Conservation (phyloP, 2,797 vertebrate genomes). For the Eulemur coronatus region DNA sequence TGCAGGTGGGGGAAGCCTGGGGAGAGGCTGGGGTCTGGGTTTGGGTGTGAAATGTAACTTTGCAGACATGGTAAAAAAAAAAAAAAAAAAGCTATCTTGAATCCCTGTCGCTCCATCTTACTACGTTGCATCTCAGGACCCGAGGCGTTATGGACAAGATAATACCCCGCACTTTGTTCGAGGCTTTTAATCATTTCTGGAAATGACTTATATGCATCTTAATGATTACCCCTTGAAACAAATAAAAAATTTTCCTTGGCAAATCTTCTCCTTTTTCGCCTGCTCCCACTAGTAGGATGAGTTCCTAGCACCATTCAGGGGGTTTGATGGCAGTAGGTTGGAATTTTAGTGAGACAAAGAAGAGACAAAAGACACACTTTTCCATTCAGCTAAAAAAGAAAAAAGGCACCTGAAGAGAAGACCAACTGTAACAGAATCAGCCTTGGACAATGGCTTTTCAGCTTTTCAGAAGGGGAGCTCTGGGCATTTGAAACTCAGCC, state of each 20-base stretch:
- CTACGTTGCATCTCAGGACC: fast-evolving
- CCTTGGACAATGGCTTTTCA: slow-evolving; percentile 28
- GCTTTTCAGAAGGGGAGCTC: slow-evolving; percentile 51
- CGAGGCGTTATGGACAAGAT: neutral
- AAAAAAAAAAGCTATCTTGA: neutral
- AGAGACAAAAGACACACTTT: neutral
- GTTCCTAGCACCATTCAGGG: neutral
- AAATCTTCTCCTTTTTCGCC: neutral
- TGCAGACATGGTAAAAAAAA: neutral
- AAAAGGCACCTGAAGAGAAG: neutral
- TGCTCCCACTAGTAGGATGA: neutral
- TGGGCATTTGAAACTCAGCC: slow-evolving; percentile 61
- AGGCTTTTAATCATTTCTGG: neutral
- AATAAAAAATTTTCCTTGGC: neutral
- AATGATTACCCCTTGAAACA: neutral
- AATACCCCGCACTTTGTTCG: neutral
- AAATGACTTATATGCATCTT: neutral
- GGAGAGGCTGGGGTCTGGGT: neutral
- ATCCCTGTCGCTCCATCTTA: fast-evolving
- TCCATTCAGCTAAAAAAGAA: neutral
- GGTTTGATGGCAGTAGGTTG: neutral
- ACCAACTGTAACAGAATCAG: neutral
- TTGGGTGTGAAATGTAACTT: neutral
- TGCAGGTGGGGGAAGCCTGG: neutral
- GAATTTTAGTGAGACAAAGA: neutral